Conservation (phyloP, 2,888 invertebrate genomes). For the Polietes domitor region DNA sequence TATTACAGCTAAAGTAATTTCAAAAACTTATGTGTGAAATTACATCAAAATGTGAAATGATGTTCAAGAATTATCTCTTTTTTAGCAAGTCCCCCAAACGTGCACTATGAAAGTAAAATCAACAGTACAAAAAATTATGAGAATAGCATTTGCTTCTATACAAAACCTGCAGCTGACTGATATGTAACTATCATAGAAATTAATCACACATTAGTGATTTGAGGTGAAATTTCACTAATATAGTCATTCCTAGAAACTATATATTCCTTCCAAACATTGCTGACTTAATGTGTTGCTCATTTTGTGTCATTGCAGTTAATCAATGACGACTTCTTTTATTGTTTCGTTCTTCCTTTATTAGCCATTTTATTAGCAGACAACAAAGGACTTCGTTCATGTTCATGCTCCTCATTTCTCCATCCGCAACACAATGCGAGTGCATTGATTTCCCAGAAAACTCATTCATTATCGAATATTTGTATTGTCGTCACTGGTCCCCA, state of each 20-base stretch:
- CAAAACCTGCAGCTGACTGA: too few species aligned
- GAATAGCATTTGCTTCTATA: too few species aligned
- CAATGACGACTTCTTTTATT: background rate
- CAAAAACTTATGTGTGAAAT: too few species aligned
- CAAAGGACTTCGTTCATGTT: background rate
- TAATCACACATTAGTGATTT: background rate
- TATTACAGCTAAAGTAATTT: too few species aligned
- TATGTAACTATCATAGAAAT: background rate
- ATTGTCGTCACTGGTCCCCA: slow-evolving; percentile 10
- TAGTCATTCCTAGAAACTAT: background rate
- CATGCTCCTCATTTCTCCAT: background rate
- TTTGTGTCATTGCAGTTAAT: background rate
- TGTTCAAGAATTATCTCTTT: too few species aligned
- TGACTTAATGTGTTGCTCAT: background rate
- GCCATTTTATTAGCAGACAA: slow-evolving; percentile 12
- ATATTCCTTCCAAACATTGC: background rate
- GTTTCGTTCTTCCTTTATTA: background rate
- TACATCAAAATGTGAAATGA: too few species aligned
- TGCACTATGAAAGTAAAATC: too few species aligned
- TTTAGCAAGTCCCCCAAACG: too few species aligned
- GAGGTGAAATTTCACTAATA: background rate
- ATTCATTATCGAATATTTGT: slow-evolving; percentile 29
- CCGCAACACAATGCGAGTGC: background rate
- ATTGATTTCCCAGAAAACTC: background rate
- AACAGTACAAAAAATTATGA: too few species aligned